A percentile compares a stretch with the other conserved stretches of the same genome.
Conservation (phyloP, 2,797 vertebrate species). For the Coregonus sp. region DNA sequence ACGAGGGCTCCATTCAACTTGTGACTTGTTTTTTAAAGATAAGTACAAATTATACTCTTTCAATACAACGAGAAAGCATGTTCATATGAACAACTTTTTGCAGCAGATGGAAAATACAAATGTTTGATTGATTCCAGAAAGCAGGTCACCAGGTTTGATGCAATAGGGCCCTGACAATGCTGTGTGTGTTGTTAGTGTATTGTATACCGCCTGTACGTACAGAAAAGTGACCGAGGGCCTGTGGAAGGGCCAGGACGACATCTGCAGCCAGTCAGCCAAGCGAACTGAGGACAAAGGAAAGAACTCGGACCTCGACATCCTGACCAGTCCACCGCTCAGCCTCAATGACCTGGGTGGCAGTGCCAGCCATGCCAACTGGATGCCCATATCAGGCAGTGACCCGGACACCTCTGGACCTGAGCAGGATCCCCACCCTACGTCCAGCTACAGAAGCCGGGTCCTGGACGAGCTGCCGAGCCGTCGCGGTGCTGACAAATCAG, state of each 20-base stretch:
- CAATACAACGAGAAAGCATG: not conserved
- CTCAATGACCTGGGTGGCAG: constrained; percentile 77
- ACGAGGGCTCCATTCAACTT: not conserved
- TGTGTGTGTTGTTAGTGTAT: constrained; percentile 55
- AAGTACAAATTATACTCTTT: not conserved
- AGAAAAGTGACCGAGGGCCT: constrained; percentile 89
- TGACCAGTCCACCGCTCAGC: constrained; percentile 85
- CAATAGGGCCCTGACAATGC: constrained; percentile 27
- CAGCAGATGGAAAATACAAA: not conserved
- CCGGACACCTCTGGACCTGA: constrained; percentile 68
- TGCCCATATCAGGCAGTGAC: constrained; percentile 52
- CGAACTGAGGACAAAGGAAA: constrained; percentile 79
- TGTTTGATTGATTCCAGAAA: not conserved
- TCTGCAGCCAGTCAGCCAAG: constrained; percentile 80
- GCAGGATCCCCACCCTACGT: constrained; percentile 67
- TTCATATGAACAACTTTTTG: not conserved
- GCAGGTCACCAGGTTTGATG: not conserved
- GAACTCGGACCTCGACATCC: constrained; percentile 82
- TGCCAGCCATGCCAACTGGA: constrained; percentile 73
- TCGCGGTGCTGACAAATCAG: constrained; percentile 83
- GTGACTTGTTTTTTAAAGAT: not conserved
- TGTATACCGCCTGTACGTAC: constrained; percentile 52
- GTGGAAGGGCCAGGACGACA: constrained; percentile 82
- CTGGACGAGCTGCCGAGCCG: constrained; percentile 81
- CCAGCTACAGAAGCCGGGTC: constrained; percentile 74